Evolutionary conservation across 2,888 invertebrate genomes (phyloP).

Genomic region (Cosmia pyralina): DNA sequence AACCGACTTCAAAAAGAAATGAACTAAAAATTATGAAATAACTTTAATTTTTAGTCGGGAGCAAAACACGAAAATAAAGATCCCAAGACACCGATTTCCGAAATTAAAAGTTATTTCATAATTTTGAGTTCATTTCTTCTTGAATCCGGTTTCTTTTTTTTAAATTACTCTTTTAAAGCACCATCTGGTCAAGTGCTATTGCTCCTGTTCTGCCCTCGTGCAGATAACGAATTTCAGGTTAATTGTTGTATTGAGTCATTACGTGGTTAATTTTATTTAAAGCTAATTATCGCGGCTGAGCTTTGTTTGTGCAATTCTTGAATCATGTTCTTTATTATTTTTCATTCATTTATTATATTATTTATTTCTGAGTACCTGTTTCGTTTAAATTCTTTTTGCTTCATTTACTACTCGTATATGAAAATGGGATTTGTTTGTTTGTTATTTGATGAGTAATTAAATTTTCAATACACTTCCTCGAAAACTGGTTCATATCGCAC

Average conservation of each 20-base stretch:
- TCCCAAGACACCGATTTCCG: no score
- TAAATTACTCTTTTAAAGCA: not conserved
- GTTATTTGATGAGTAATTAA: not conserved
- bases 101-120: no score
- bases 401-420: not conserved
- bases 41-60: no score
- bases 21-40: no score
- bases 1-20: no score
- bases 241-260: slow-evolving; percentile 22
- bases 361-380: not conserved
- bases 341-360: slow-evolving; percentile 2
- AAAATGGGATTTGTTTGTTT: not conserved
- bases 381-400: not conserved
- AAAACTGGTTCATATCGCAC: no score
- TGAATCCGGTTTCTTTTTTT: no score
- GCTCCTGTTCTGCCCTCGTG: slow-evolving; percentile 32
- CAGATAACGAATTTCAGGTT: slow-evolving; percentile 33
- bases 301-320: slow-evolving; percentile 21
- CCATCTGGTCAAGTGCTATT: slow-evolving; percentile 27
- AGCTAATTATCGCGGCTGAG: slow-evolving; percentile 11
- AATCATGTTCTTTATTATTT: slow-evolving; percentile 3
- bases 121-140: no score
- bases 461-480: no score
- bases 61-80: no score
- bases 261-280: not conserved